These are phyloP conservation scores for Hyperopisus bebe DNA, from an alignment of 2,113 vertebrate species.

Conservation along the genomic window DNA sequence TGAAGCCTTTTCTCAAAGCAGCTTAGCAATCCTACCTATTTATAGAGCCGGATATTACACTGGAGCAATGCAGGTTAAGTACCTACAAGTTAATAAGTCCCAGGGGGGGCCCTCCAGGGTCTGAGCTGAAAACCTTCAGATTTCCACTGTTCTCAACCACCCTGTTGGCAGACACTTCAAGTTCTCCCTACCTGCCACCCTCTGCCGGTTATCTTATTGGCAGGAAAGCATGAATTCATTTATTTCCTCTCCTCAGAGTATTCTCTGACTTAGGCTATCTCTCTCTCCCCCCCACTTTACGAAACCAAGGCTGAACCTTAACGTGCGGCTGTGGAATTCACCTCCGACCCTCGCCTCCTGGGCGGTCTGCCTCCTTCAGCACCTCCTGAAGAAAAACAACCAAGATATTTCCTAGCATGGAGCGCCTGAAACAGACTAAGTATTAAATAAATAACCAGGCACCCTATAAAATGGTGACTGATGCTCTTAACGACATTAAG, in stretches of 20 bases:
- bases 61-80: constrained; percentile 7
- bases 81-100: background rate
- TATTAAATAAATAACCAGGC: constrained; percentile 21
- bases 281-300: background rate
- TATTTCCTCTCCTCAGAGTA: background rate
- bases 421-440: constrained; percentile 9
- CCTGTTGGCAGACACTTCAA: background rate
- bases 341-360: background rate
- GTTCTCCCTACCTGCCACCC: background rate
- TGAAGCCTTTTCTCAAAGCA: background rate
- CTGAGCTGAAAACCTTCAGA: background rate
- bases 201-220: constrained; percentile 3
- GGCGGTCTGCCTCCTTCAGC: background rate
- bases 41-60: constrained; percentile 4
- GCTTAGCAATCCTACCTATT: background rate
- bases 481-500: constrained; percentile 12
- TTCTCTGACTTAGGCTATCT: background rate
- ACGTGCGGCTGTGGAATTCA: background rate
- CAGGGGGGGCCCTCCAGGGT: background rate
- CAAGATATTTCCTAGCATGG: background rate
- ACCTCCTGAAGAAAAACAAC: background rate
- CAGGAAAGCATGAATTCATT: background rate
- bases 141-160: background rate
- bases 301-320: background rate
- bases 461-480: background rate